A percentile compares a stretch with the other conserved stretches of the same genome.
Conservation (phyloP, 2,888 invertebrate genomes). For the Loripinus fragilis region DNA sequence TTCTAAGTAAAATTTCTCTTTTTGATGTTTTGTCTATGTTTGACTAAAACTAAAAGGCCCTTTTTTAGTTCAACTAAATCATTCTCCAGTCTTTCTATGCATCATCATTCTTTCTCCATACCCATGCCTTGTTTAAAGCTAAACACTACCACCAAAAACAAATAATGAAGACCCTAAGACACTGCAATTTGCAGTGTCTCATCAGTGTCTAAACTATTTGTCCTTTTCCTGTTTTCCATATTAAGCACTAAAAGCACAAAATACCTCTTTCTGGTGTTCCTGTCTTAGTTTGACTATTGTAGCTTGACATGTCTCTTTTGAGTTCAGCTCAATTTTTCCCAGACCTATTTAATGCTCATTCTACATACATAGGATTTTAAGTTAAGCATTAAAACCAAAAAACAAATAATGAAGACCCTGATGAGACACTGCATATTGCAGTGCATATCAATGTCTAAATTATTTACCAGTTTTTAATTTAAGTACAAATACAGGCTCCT, state of each 20-base stretch:
- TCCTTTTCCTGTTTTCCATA: no score
- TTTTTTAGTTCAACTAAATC: conserved; percentile 61
- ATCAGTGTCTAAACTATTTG: not conserved
- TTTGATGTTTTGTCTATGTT: conserved; percentile 49
- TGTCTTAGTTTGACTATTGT: conserved; percentile 58
- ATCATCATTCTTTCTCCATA: conserved; percentile 56
- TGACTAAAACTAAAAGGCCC: conserved; percentile 63
- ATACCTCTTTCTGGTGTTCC: conserved; percentile 55
- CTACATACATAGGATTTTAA: no score
- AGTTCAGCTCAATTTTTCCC: conserved; percentile 63
- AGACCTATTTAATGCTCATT: conserved; percentile 61
- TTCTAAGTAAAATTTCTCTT: no score
- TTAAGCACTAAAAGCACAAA: no score
- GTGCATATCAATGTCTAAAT: no score
- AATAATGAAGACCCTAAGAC: no score
- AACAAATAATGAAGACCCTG: no score
- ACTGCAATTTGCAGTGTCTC: not conserved
- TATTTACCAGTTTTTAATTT: no score
- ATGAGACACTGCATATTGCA: no score
- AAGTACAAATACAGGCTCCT: no score
- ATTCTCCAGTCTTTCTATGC: conserved; percentile 64
- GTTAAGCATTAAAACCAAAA: no score
- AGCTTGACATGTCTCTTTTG: conserved; percentile 63
- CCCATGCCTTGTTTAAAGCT: conserved; percentile 48
- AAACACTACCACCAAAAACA: no score